Conservation (phyloP, 2,888 invertebrate species). For the Macropis europaea region DNA sequence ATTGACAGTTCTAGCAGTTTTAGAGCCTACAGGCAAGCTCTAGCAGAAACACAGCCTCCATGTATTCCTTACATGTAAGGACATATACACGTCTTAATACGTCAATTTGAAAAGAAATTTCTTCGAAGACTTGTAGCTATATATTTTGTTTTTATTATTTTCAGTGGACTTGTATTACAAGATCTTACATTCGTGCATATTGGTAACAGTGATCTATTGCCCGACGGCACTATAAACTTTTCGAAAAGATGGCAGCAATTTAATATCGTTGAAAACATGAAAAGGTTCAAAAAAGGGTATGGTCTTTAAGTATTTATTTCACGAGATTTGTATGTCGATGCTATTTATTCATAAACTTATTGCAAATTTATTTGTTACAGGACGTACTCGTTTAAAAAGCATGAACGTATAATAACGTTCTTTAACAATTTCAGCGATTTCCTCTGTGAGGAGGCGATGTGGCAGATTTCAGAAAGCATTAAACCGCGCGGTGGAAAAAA, state of each 20-base stretch:
- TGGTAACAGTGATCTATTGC: slow-evolving; percentile 95
- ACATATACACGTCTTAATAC: background rate
- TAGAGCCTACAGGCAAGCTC: slow-evolving; percentile 95
- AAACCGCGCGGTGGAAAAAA: slow-evolving; percentile 91
- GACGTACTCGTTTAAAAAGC: slow-evolving; percentile 95
- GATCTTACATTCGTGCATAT: slow-evolving; percentile 99
- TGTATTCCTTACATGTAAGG: slow-evolving; percentile 99
- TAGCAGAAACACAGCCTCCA: slow-evolving; percentile 97
- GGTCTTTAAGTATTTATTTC: slow-evolving; percentile 60
- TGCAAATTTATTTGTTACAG: slow-evolving; percentile 81
- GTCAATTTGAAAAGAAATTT: background rate
- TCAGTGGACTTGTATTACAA: slow-evolving; percentile 97
- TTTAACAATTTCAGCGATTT: slow-evolving; percentile 98
- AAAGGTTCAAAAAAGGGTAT: slow-evolving; percentile 97
- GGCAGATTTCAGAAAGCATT: slow-evolving; percentile 98
- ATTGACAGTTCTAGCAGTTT: slow-evolving; percentile 99
- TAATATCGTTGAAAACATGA: slow-evolving; percentile 98
- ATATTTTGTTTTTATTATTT: slow-evolving; percentile 9
- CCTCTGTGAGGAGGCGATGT: slow-evolving; percentile 98
- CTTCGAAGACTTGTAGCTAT: background rate
- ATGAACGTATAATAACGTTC: slow-evolving; percentile 95
- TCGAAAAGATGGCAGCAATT: slow-evolving; percentile 99
- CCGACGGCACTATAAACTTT: slow-evolving; percentile 95
- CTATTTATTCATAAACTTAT: too few relatives aligned
- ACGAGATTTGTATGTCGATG: background rate